Evolutionary conservation across 2,888 invertebrate species (phyloP).

Genomic region (Drosophila barbarae): DNA sequence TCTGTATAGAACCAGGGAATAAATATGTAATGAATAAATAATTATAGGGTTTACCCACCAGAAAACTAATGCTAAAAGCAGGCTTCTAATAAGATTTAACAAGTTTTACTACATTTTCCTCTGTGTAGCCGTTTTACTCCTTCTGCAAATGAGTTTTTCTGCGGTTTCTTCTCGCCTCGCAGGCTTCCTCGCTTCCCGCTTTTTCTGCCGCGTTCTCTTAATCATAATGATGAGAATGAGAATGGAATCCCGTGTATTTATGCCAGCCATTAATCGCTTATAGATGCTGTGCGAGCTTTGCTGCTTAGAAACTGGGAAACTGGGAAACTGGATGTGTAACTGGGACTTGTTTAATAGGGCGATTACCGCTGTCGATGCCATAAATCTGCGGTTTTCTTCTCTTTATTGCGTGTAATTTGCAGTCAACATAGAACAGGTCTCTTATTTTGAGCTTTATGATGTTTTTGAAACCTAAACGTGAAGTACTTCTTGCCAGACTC

Average conservation of each 20-base stretch:
- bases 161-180: conserved; percentile 44
- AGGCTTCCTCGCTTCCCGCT: conserved; percentile 14
- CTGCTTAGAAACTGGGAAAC: conserved; percentile 5
- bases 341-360: conserved; percentile 21
- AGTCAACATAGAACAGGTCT: neutral
- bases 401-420: conserved; percentile 7
- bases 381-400: conserved; percentile 12
- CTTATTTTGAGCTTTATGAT: neutral
- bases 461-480: neutral
- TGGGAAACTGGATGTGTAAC: conserved; percentile 18
- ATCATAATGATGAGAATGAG: conserved; percentile 19
- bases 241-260: conserved; percentile 34
- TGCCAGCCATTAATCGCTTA: conserved; percentile 33
- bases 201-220: conserved; percentile 18
- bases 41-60: neutral
- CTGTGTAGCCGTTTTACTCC: conserved; percentile 6
- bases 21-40: neutral
- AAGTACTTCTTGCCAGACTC: neutral
- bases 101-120: neutral
- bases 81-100: neutral
- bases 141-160: conserved; percentile 58
- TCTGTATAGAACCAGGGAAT: neutral
- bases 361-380: conserved; percentile 1
- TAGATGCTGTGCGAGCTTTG: conserved; percentile 10
- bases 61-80: neutral